Conservation (phyloP, 2,113 vertebrate genomes). For the Piprites chloris region DNA sequence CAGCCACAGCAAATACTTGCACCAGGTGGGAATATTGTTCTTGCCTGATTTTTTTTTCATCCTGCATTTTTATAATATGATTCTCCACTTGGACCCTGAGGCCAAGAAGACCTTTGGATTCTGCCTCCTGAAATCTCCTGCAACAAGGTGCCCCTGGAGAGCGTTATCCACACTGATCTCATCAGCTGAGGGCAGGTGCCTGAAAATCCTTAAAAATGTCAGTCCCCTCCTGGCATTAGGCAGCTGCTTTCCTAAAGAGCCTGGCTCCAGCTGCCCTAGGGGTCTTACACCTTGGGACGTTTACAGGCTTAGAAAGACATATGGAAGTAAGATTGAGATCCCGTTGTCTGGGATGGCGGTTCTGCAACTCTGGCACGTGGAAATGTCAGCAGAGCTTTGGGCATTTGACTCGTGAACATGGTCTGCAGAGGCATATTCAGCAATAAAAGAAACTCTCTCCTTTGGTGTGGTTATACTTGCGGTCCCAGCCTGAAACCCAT, state of each 20-base stretch:
- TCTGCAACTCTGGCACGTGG: accelerated
- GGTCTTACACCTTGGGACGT: background rate
- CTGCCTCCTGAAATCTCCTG: background rate
- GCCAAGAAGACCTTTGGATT: background rate
- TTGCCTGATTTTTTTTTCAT: background rate
- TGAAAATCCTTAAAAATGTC: background rate
- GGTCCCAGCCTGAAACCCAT: background rate
- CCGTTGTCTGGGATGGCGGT: accelerated
- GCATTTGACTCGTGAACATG: accelerated
- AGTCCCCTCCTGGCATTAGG: background rate
- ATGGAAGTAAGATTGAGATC: background rate
- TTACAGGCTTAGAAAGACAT: background rate
- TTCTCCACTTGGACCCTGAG: background rate
- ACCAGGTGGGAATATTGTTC: background rate
- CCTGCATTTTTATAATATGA: background rate
- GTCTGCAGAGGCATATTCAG: background rate
- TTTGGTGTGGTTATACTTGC: background rate
- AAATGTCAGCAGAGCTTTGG: background rate
- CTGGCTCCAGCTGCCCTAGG: background rate
- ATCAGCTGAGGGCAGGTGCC: background rate
- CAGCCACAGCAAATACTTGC: background rate
- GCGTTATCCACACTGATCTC: background rate
- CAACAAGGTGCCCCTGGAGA: background rate
- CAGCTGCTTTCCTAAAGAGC: background rate
- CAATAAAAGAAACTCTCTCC: background rate